Evolutionary conservation across 2,113 vertebrate genomes (phyloP).

Genomic region (Ia io): DNA sequence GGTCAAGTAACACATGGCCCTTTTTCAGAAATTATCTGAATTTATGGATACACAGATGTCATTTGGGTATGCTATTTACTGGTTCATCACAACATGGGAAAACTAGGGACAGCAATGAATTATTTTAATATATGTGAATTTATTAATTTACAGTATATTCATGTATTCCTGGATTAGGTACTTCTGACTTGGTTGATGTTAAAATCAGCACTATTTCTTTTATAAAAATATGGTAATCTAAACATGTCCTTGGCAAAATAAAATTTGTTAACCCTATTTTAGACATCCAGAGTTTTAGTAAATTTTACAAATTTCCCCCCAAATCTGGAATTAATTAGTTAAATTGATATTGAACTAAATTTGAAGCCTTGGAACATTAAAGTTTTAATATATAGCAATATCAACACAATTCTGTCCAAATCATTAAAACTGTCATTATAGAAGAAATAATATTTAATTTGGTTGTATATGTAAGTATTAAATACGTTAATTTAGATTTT

Average conservation of each 20-base stretch:
- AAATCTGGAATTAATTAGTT: not conserved
- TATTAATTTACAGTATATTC: not conserved
- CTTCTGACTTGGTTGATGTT: not conserved
- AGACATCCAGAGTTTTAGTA: not conserved
- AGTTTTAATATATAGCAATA: not conserved
- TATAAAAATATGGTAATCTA: not conserved
- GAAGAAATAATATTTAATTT: not conserved
- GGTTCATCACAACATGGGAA: not conserved
- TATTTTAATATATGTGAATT: slow-evolving; percentile 14
- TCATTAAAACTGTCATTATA: not conserved
- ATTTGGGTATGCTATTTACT: not conserved
- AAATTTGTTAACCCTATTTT: not conserved
- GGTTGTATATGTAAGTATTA: not conserved
- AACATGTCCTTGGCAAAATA: slow-evolving; percentile 10
- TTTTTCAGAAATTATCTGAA: not conserved
- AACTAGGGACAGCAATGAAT: not conserved
- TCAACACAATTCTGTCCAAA: not conserved
- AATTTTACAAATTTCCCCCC: not conserved
- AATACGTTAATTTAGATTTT: not conserved
- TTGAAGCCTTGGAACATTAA: slow-evolving; percentile 19
- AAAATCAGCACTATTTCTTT: not conserved
- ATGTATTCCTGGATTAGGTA: not conserved
- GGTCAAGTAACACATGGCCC: not conserved
- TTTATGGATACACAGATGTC: not conserved
- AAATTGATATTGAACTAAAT: not conserved